A percentile compares a stretch with the other conserved stretches of the same genome.
These are phyloP conservation scores for Biston betularia DNA, from an alignment of 2,888 invertebrate genomes.

Conservation along the genomic window DNA sequence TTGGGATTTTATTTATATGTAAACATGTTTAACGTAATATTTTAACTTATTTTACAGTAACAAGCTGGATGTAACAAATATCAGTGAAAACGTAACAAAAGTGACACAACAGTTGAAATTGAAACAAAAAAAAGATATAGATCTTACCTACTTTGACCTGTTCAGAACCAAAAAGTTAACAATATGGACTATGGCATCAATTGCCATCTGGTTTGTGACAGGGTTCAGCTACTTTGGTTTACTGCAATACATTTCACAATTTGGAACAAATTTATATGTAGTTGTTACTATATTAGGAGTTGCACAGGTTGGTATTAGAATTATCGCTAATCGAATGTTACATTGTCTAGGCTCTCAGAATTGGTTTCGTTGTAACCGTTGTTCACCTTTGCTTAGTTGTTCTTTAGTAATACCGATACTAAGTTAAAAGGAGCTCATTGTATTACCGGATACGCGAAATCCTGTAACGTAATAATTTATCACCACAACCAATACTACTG, in stretches of 20 bases:
- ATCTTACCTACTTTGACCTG: slow-evolving; percentile 56
- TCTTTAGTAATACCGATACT: too few relatives aligned
- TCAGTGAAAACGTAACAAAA: slow-evolving; percentile 55
- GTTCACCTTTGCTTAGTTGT: too few relatives aligned
- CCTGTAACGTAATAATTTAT: too few relatives aligned
- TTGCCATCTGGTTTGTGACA: slow-evolving; percentile 56
- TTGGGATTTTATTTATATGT: too few relatives aligned
- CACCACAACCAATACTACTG: too few relatives aligned
- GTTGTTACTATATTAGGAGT: slow-evolving; percentile 57
- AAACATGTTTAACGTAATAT: too few relatives aligned
- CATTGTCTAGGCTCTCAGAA: too few relatives aligned
- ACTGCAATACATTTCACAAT: slow-evolving; percentile 59
- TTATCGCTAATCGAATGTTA: too few relatives aligned
- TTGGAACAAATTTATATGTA: slow-evolving; percentile 58
- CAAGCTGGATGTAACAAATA: slow-evolving; percentile 50
- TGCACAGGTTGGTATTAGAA: slow-evolving; percentile 56
- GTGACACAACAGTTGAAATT: slow-evolving; percentile 51
- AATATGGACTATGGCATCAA: slow-evolving; percentile 51
- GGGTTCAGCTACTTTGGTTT: slow-evolving; percentile 64
- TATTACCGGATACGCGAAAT: too few relatives aligned
- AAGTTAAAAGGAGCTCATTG: too few relatives aligned
- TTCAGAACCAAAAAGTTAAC: slow-evolving; percentile 57
- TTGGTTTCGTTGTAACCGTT: too few relatives aligned
- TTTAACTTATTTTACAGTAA: slow-evolving; percentile 55
- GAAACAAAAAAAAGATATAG: slow-evolving; percentile 44